These are phyloP conservation scores for silkworm (Bombyx mori) DNA, from an alignment of 1,140 invertebrate genomes.

Conservation along the genomic window ASM3026992v2 NC_085110.1:7005001-7005500, in stretches of 20 bases:
- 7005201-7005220: constrained; percentile 68
- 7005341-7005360: constrained; percentile 68
- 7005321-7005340: constrained; percentile 71
- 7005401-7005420: constrained; percentile 70
- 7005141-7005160: no score
- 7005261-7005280: constrained; percentile 71
- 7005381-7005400: constrained; percentile 67
- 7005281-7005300: constrained; percentile 65
- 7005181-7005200: constrained; percentile 66
- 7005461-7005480: neutral
- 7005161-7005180: constrained; percentile 8
- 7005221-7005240: constrained; percentile 61
- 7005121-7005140: no score
- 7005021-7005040: no score
- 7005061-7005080: no score
- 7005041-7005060: no score
- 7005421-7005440: constrained; percentile 61
- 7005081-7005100: no score
- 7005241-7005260: constrained; percentile 70
- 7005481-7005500: neutral
- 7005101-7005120: no score
- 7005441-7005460: constrained; percentile 55
- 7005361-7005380: constrained; percentile 68
- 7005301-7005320: constrained; percentile 55
- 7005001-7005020: no score